Conservation (phyloP, 2,888 invertebrate genomes). For the Falcaria lacertinaria region DNA sequence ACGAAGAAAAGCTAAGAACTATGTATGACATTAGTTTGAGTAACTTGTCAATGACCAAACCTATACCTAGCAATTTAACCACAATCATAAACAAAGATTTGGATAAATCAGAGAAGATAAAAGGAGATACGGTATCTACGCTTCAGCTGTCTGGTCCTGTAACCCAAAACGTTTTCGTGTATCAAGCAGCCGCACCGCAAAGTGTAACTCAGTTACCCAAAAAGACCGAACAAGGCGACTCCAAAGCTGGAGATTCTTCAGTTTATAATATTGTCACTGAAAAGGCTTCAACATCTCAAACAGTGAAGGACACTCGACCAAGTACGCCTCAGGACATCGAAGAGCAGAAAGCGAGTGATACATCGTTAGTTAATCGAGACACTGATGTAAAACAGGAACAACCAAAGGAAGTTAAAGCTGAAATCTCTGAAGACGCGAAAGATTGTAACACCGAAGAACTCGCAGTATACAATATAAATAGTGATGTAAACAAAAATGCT, state of each 20-base stretch:
- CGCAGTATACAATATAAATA: not conserved
- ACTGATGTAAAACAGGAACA: not conserved
- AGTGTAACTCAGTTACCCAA: conserved; percentile 5
- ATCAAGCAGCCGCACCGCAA: conserved; percentile 22
- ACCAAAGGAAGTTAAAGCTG: not conserved
- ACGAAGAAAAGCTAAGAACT: not conserved
- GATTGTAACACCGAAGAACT: not conserved
- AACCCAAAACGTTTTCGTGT: conserved; percentile 25
- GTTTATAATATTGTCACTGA: not conserved
- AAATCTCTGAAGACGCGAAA: not conserved
- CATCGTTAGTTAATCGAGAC: not conserved
- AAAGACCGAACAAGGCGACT: conserved; percentile 8
- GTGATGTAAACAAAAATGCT: not conserved
- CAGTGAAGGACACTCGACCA: not conserved
- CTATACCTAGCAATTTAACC: conserved; percentile 10
- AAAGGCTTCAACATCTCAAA: not conserved
- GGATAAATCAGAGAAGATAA: conserved; percentile 4
- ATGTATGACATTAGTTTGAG: not conserved
- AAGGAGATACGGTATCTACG: conserved; percentile 6
- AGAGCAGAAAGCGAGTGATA: not conserved
- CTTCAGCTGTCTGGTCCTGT: not conserved
- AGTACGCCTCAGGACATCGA: not conserved
- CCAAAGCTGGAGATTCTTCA: conserved; percentile 1
- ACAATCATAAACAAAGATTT: conserved; percentile 11
- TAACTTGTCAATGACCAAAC: conserved; percentile 9